Evolutionary conservation across 2,113 vertebrate genomes (phyloP), one percentile per base, ranked within the genome.

Genomic region (Lepus americanus): DNA sequence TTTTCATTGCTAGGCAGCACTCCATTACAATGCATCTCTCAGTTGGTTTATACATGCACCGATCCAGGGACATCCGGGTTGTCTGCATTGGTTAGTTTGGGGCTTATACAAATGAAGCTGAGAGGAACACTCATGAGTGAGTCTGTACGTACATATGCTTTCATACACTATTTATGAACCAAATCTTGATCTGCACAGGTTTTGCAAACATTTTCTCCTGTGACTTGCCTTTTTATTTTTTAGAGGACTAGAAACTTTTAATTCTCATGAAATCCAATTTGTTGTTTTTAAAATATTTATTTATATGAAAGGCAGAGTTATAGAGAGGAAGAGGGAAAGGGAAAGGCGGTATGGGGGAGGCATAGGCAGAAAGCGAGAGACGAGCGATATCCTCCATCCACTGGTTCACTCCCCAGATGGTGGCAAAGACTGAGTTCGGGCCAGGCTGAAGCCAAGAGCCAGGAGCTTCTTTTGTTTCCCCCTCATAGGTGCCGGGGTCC

Each of bases 131-230:
- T 29, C 19, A 66, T 1, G n/a, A 39, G 31, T 39, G 10, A 61
- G 49, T 59, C 61, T 81, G 36, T 27, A 17, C 4, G 19, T 33
- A 72, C n/a, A 84, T 27, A 74, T 9, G n/a, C 16, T 84, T 89
- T 69, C 27, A 61, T 19, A 69, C 9, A 2, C 39, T 74, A 80
- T 55, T 81, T 74, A 61, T 61, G 55, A 86, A 44, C 14, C 3
- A 59, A 49, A 82, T 31, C 51, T 76, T 92, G 63, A 20, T 27
- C 63, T 1, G 23, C 29, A 72, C 29, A 19, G 13, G 6, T 92
- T 94, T 79, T 29, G 23, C 33, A 76, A 92, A 83, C 87, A 86
- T 72, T 83, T 55, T 87, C 82, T 83, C 69, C 55, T 17, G 39
- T 49, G 55, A 53, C 19, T 78, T 59, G 16, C 8, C 76, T 80